Conservation (phyloP, 2,797 vertebrate genomes). For the Crocidura indochinensis region DNA sequence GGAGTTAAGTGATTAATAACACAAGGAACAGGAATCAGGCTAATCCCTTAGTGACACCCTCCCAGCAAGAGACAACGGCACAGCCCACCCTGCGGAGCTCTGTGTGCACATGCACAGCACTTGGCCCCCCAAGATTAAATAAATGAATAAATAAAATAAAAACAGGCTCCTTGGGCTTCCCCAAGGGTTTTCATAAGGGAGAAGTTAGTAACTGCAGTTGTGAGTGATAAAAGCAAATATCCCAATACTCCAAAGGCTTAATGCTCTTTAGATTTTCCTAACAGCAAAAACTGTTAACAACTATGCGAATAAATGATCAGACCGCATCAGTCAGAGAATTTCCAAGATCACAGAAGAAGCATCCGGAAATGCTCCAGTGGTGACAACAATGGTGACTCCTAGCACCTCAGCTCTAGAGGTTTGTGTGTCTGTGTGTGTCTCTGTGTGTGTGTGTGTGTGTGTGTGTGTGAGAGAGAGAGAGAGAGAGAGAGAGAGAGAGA, state of each 20-base stretch:
- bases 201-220: slow-evolving; percentile 27
- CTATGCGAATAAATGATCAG: rapidly evolving
- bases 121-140: no score
- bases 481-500: no score
- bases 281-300: slow-evolving; percentile 21
- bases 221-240: slow-evolving; percentile 31
- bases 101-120: not conserved
- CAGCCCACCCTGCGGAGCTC: not conserved
- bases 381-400: not conserved
- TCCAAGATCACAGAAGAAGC: not conserved
- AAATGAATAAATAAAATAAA: rapidly evolving
- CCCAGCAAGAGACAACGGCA: not conserved
- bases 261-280: not conserved
- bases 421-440: no score
- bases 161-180: rapidly evolving
- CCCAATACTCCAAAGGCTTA: not conserved
- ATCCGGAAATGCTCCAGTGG: not conserved
- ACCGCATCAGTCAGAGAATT: not conserved
- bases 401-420: rapidly evolving
- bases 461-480: no score
- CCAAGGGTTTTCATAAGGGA: not conserved
- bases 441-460: no score
- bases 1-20: slow-evolving; percentile 77
- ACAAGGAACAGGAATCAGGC: slow-evolving; percentile 59
- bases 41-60: slow-evolving; percentile 77